Conservation (phyloP, 35 echinoderm and acorn worm species). For the Apostichopus californicus region DNA sequence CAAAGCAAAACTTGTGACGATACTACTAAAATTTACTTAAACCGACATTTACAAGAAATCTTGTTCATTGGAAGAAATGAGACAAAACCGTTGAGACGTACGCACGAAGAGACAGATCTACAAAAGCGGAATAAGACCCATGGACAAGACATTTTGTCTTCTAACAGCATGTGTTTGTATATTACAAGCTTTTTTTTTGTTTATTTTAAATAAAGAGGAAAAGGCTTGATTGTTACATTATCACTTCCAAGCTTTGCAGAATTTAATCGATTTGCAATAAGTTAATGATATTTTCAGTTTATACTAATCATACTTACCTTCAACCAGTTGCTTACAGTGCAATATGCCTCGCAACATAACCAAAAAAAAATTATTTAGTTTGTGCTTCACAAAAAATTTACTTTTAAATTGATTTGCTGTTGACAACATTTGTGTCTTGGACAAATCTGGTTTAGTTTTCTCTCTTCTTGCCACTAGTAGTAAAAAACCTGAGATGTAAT, state of each 20-base stretch:
- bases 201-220: too few species aligned
- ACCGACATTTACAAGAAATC: background rate
- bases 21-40: background rate
- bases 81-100: background rate
- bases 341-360: slow-evolving; percentile 32
- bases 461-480: slow-evolving; percentile 4
- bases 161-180: background rate
- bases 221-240: too few species aligned
- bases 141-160: background rate
- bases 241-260: background rate
- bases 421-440: too few species aligned
- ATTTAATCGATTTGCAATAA: background rate
- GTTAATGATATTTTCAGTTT: background rate
- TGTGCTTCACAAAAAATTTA: background rate
- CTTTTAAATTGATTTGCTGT: background rate
- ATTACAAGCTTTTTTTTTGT: background rate
- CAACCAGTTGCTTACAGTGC: slow-evolving; percentile 17
- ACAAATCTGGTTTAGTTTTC: background rate
- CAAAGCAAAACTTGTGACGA: slow-evolving; percentile 11
- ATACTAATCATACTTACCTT: slow-evolving; percentile 30
- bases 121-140: background rate
- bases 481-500: background rate
- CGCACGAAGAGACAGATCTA: background rate
- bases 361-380: background rate
- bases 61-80: background rate